A percentile compares a stretch with the other conserved stretches of the same genome.
phyloP scores from a whole-genome alignment of 2,797 vertebrate species.

The Oryzias sinensis region DNA sequence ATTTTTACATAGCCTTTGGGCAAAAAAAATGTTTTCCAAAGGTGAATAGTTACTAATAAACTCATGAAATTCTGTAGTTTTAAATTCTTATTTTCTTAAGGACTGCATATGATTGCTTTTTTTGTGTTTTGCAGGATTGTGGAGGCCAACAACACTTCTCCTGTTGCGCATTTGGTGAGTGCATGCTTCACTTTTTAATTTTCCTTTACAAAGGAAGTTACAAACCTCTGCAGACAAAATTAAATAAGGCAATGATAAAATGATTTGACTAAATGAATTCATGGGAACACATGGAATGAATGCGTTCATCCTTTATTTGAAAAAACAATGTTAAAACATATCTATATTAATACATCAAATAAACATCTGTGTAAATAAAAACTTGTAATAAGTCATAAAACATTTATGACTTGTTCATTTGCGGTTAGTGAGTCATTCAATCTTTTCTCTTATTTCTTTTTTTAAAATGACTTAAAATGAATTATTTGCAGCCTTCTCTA shows the following conservation, averaged over 20 bases:
- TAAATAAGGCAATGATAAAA: constrained; percentile 10
- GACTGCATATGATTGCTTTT: constrained; percentile 50
- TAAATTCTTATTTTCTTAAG: constrained; percentile 48
- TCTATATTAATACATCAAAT: too few relatives aligned
- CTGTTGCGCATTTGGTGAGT: constrained; percentile 72
- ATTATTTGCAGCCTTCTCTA: constrained; percentile 1
- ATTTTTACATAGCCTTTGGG: constrained; percentile 54
- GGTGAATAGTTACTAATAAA: constrained; percentile 57
- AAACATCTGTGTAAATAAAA: too few relatives aligned
- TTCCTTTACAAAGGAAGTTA: constrained; percentile 26
- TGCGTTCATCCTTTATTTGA: neutral
- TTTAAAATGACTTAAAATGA: neutral
- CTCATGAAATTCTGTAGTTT: constrained; percentile 36
- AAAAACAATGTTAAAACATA: neutral
- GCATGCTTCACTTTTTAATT: constrained; percentile 27
- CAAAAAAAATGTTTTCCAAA: constrained; percentile 52
- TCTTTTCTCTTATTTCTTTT: too few relatives aligned
- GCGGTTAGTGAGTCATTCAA: too few relatives aligned
- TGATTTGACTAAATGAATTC: constrained; percentile 20
- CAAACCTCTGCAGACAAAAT: constrained; percentile 1
- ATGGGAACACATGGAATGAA: neutral
- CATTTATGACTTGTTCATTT: neutral
- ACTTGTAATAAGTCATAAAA: neutral
- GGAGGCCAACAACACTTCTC: constrained; percentile 45
- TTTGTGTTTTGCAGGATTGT: constrained; percentile 72